Evolutionary conservation across 1,140 invertebrate species (phyloP).

Genomic region (Drosophila repleta): DNA sequence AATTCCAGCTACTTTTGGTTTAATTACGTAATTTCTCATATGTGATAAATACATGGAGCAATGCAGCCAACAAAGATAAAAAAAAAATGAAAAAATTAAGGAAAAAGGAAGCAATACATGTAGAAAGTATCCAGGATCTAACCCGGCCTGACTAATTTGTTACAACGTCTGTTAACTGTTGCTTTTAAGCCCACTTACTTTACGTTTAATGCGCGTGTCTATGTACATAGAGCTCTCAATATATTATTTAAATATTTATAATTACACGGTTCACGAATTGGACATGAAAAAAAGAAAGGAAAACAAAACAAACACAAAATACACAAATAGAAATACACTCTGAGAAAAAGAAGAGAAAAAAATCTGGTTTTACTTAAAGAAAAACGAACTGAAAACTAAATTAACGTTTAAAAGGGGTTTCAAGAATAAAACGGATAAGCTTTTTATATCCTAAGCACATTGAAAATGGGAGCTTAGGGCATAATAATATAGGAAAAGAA

Average conservation of each 20-base stretch:
- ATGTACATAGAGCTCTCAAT: slow-evolving; percentile 39
- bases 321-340: slow-evolving; percentile 30
- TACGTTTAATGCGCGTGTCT: slow-evolving; percentile 27
- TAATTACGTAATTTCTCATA: slow-evolving; percentile 71
- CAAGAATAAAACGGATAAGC: too few relatives aligned
- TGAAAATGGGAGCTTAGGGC: too few relatives aligned
- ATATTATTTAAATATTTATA: slow-evolving; percentile 42
- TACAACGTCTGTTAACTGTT: slow-evolving; percentile 57
- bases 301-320: slow-evolving; percentile 41
- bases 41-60: slow-evolving; percentile 67
- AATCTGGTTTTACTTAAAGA: neutral
- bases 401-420: too few relatives aligned
- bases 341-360: neutral
- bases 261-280: slow-evolving; percentile 57
- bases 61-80: slow-evolving; percentile 31
- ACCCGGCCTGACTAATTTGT: slow-evolving; percentile 61
- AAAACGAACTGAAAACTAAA: too few relatives aligned
- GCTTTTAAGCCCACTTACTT: slow-evolving; percentile 44
- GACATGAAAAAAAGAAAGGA: slow-evolving; percentile 42
- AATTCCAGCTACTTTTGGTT: slow-evolving; percentile 71
- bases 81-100: neutral
- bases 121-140: slow-evolving; percentile 21
- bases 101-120: slow-evolving; percentile 50
- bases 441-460: too few relatives aligned
- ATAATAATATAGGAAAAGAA: too few relatives aligned